phyloP scores from a whole-genome alignment of 2,113 vertebrate species.

The Beaufortia kweichowensis region DNA sequence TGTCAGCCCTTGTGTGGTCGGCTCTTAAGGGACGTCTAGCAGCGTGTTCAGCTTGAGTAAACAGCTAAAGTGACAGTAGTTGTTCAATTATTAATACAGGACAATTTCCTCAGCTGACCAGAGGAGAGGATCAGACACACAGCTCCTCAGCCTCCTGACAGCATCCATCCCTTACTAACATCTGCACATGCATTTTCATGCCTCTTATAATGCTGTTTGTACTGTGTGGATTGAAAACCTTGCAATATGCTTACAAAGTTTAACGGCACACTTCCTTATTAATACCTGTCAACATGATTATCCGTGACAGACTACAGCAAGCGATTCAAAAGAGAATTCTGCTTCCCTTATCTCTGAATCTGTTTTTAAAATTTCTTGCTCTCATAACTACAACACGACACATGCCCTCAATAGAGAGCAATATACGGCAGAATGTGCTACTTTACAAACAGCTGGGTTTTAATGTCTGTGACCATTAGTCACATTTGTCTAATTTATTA shows the following conservation, averaged over 20 bases:
- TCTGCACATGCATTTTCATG: slow-evolving; percentile 10
- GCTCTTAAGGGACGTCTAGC: slow-evolving; percentile 62
- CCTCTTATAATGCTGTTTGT: neutral
- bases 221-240: neutral
- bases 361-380: neutral
- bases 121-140: neutral
- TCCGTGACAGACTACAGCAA: slow-evolving; percentile 13
- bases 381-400: neutral
- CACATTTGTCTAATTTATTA: no score
- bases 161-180: slow-evolving; percentile 35
- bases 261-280: neutral
- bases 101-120: slow-evolving; percentile 49
- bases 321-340: slow-evolving; percentile 3
- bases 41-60: slow-evolving; percentile 73
- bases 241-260: slow-evolving; percentile 21
- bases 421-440: no score
- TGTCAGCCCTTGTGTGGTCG: slow-evolving; percentile 51
- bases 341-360: slow-evolving; percentile 1
- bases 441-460: no score
- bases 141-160: slow-evolving; percentile 35
- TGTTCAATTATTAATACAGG: slow-evolving; percentile 72
- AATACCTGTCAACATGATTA: slow-evolving; percentile 23
- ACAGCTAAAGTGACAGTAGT: slow-evolving; percentile 68
- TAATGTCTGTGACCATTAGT: no score
- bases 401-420: no score